Percentiles rank a stretch among this genome's conserved stretches.
Evolutionary conservation across 2,797 vertebrate species (phyloP).

Genomic region (Typhlichthys eigenmanni): DNA sequence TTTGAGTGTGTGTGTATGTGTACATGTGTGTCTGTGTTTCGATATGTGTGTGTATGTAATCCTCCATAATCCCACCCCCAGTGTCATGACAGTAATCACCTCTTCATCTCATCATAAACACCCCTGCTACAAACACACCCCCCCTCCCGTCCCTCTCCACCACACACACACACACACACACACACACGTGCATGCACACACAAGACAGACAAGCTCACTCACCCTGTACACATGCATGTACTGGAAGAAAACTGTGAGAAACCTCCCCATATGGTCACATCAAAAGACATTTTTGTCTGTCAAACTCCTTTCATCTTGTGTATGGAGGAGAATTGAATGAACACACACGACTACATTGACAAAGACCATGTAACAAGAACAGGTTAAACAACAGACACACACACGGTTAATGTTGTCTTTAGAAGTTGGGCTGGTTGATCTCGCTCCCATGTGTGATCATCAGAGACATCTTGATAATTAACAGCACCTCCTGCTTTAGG

Average conservation of each 20-base stretch:
- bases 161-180: constrained; percentile 22
- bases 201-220: constrained; percentile 5
- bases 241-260: too few species aligned
- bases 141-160: constrained; percentile 22
- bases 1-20: constrained; percentile 22
- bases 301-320: too few species aligned
- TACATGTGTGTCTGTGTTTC: constrained; percentile 19
- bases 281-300: too few species aligned
- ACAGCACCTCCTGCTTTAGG: constrained; percentile 54
- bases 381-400: background rate
- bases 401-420: constrained; percentile 14
- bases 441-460: constrained; percentile 43
- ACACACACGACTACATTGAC: too few species aligned
- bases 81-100: constrained; percentile 69
- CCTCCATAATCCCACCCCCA: constrained; percentile 62
- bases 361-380: too few species aligned
- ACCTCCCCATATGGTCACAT: too few species aligned
- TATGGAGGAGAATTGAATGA: too few species aligned
- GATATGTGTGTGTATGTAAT: constrained; percentile 60
- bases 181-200: constrained; percentile 2
- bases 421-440: constrained; percentile 20
- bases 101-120: constrained; percentile 45
- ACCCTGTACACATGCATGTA: background rate
- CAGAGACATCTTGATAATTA: constrained; percentile 65
- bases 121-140: background rate